Conservation (phyloP, 2,113 vertebrate species). For the Gymnobelideus leadbeateri region DNA sequence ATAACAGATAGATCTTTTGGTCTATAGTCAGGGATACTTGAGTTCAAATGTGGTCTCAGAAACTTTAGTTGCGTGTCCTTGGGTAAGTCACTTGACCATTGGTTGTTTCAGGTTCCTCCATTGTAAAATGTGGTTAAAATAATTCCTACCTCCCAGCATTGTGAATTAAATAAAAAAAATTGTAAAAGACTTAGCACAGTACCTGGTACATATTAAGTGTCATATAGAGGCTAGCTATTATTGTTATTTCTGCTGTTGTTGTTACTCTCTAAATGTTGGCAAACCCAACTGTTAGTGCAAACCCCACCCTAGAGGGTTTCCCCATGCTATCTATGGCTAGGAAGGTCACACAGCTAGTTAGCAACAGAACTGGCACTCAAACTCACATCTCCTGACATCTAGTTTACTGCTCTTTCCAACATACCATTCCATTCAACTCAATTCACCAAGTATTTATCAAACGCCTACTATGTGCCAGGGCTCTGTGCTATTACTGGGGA, state of each 20-base stretch:
- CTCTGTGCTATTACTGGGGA: background rate
- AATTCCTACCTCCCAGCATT: background rate
- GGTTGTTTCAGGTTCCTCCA: background rate
- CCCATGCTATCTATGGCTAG: background rate
- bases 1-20: background rate
- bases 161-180: background rate
- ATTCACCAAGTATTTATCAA: background rate
- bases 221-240: background rate
- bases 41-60: background rate
- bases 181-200: background rate
- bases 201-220: background rate
- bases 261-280: background rate
- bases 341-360: background rate
- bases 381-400: background rate
- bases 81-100: background rate
- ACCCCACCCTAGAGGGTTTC: background rate
- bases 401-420: background rate
- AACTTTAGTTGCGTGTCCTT: background rate
- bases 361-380: background rate
- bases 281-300: background rate
- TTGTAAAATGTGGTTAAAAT: background rate
- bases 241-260: background rate
- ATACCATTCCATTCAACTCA: background rate
- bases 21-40: background rate
- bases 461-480: background rate